Evolutionary conservation across 1,140 invertebrate genomes (phyloP).

Genomic region (Globodera rostochiensis): DNA sequence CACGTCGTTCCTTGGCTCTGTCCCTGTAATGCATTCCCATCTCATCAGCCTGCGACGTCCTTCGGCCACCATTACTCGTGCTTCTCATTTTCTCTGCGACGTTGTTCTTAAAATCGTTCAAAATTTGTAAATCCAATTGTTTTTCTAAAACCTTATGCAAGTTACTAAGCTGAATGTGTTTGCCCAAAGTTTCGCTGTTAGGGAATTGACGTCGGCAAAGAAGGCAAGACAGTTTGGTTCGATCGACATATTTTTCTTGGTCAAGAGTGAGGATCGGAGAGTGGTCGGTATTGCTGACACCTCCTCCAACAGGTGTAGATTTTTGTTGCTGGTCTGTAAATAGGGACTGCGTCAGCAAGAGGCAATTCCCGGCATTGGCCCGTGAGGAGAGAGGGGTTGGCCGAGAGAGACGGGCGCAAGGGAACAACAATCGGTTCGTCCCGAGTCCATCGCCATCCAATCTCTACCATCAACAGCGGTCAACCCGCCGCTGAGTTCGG

Average conservation of each 20-base stretch:
- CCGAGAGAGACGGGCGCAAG: conserved; percentile 5
- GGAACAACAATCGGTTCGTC: neutral
- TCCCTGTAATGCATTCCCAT: conserved; percentile 77
- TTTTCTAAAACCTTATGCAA: conserved; percentile 77
- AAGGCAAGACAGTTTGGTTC: conserved; percentile 85
- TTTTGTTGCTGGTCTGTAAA: conserved; percentile 35
- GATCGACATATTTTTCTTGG: conserved; percentile 77
- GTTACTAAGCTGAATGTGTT: conserved; percentile 89
- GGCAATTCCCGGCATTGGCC: conserved; percentile 17
- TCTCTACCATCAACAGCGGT: conserved; percentile 19
- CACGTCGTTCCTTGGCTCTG: conserved; percentile 87
- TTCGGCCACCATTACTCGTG: neutral
- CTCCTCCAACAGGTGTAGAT: neutral
- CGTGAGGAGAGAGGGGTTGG: conserved; percentile 15
- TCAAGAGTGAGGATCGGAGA: conserved; percentile 55
- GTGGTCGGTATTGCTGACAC: neutral
- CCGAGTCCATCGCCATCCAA: conserved; percentile 20
- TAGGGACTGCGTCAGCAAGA: conserved; percentile 31
- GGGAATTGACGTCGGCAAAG: conserved; percentile 93
- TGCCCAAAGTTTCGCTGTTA: conserved; percentile 81
- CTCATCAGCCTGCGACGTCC: conserved; percentile 4
- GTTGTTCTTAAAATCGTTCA: conserved; percentile 42
- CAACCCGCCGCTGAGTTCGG: conserved; percentile 18
- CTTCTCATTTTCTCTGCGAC: conserved; percentile 33
- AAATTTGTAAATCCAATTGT: conserved; percentile 25